A percentile compares a stretch with the other conserved stretches of the same genome.
Evolutionary conservation across 1,140 invertebrate genomes (phyloP).

Genomic region (Colletes gigas): DNA sequence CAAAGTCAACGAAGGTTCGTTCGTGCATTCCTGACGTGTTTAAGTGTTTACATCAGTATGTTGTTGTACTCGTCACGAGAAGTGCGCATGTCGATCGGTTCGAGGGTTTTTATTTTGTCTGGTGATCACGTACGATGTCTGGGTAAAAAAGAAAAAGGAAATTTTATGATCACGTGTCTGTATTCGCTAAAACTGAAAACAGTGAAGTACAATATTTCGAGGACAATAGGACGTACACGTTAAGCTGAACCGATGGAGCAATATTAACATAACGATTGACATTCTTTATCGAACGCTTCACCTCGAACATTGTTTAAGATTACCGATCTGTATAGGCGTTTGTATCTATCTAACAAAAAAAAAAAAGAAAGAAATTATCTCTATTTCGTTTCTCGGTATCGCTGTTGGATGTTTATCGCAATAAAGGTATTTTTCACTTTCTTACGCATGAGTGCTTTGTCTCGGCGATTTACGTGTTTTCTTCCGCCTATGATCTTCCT

Average conservation of each 20-base stretch:
- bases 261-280: not conserved
- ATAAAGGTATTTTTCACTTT: constrained; percentile 54
- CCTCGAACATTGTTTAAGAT: constrained; percentile 6
- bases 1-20: constrained; percentile 93
- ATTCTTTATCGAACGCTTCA: not conserved
- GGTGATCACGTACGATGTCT: not conserved
- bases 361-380: constrained; percentile 49
- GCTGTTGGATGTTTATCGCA: constrained; percentile 61
- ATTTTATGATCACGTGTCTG: not conserved
- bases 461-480: constrained; percentile 51
- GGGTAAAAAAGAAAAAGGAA: not conserved
- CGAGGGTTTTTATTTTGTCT: constrained; percentile 2
- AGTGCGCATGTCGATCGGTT: constrained; percentile 38
- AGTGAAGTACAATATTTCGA: not conserved
- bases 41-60: constrained; percentile 31
- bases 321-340: constrained; percentile 36
- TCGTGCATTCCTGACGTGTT: constrained; percentile 40
- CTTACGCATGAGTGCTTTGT: constrained; percentile 65
- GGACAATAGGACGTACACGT: not conserved
- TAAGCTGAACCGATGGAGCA: not conserved
- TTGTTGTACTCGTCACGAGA: constrained; percentile 35
- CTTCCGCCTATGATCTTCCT: constrained; percentile 43
- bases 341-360: not conserved
- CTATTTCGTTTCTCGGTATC: constrained; percentile 61
- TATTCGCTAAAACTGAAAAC: not conserved